These are phyloP conservation scores for Rousettus leschenaultii DNA, from an alignment of 2,113 vertebrate genomes.

Conservation along the genomic window DNA sequence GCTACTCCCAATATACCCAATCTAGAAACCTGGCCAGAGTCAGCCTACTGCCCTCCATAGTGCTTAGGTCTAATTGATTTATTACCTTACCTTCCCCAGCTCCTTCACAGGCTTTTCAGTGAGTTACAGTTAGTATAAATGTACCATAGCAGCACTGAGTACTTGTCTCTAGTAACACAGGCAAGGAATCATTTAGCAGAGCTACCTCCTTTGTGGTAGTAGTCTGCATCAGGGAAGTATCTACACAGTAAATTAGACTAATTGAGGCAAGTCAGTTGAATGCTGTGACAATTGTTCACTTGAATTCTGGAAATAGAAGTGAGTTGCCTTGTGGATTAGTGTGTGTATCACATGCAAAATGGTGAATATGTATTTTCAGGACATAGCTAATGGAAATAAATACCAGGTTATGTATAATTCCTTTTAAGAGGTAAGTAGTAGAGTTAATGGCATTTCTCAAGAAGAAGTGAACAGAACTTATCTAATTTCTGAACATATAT, in stretches of 20 bases:
- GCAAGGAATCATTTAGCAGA: not conserved
- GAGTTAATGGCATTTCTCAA: not conserved
- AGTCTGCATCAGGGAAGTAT: not conserved
- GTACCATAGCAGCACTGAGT: accelerated
- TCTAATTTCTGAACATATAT: not conserved
- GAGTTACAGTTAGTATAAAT: not conserved
- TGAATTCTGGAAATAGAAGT: not conserved
- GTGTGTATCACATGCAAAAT: not conserved
- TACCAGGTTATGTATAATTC: not conserved
- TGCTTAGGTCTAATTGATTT: not conserved
- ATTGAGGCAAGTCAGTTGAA: not conserved
- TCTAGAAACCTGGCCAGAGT: not conserved
- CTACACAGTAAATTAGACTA: not conserved
- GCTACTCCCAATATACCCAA: not conserved
- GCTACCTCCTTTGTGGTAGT: not conserved
- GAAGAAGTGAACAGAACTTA: not conserved
- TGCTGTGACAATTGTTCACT: not conserved
- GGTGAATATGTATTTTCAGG: not conserved
- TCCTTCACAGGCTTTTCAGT: not conserved
- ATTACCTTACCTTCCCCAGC: not conserved
- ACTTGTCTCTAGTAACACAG: not conserved
- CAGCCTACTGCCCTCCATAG: not conserved
- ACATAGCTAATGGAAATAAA: not conserved
- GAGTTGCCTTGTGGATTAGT: not conserved
- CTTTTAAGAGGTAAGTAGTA: not conserved